Evolutionary conservation across 2,888 invertebrate species (phyloP).

Genomic region (Philereme transversata): DNA sequence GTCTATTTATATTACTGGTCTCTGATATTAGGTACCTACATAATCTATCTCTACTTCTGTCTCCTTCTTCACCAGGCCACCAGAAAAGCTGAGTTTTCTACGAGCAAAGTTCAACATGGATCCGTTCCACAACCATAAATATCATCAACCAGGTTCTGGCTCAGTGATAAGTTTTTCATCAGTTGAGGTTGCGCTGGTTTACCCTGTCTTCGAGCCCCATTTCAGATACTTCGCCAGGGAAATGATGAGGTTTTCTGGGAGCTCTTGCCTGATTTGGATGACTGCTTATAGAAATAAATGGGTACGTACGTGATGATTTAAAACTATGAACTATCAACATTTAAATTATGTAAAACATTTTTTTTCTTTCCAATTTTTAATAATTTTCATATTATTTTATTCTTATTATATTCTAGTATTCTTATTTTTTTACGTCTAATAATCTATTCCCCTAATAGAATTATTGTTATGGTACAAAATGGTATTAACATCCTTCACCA

Average conservation of each 20-base stretch:
- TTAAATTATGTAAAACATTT: no score
- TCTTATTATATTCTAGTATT: no score
- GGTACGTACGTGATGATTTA: constrained; percentile 55
- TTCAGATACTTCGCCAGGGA: constrained; percentile 85
- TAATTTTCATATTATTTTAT: no score
- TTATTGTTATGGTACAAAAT: no score
- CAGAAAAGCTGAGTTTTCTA: constrained; percentile 63
- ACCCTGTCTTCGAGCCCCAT: constrained; percentile 84
- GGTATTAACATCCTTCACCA: no score
- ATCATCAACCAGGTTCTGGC: constrained; percentile 54
- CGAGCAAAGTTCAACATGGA: constrained; percentile 62
- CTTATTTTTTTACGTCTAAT: no score
- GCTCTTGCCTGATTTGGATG: constrained; percentile 64
- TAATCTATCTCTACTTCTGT: no score
- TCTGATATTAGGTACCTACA: no score
- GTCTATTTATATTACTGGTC: no score
- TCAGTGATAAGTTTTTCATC: constrained; percentile 50
- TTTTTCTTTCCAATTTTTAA: no score
- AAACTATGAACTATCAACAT: not conserved
- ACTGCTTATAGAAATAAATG: constrained; percentile 72
- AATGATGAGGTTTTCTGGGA: constrained; percentile 82
- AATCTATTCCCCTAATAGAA: no score
- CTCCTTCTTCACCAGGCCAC: no score
- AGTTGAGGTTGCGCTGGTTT: constrained; percentile 65
- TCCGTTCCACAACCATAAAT: constrained; percentile 60